These are phyloP conservation scores for Nudaria mundana DNA, from an alignment of 2,888 invertebrate species.

Conservation along the genomic window DNA sequence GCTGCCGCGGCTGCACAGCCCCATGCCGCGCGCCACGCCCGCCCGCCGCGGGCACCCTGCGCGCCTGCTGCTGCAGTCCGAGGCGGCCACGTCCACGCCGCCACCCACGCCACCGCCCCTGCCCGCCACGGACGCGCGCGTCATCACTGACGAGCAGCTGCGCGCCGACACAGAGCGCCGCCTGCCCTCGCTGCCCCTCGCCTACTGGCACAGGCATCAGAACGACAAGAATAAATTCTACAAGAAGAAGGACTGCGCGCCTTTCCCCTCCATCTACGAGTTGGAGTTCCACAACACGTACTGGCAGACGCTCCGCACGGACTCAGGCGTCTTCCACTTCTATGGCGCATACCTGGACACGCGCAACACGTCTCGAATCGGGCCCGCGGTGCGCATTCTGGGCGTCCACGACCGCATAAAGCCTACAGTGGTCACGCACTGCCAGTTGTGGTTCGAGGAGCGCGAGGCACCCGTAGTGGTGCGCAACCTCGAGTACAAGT, in stretches of 20 bases:
- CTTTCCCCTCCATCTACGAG: slow-evolving; percentile 94
- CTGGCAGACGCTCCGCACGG: slow-evolving; percentile 92
- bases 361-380: slow-evolving; percentile 87
- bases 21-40: slow-evolving; percentile 32
- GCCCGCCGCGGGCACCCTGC: slow-evolving; percentile 31
- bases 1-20: slow-evolving; percentile 54
- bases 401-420: slow-evolving; percentile 95
- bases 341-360: slow-evolving; percentile 95
- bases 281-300: slow-evolving; percentile 96
- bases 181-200: slow-evolving; percentile 91
- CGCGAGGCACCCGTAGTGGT: slow-evolving; percentile 90
- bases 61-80: slow-evolving; percentile 50
- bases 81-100: slow-evolving; percentile 38
- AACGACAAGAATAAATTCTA: slow-evolving; percentile 86
- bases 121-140: slow-evolving; percentile 56
- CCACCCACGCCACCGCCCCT: slow-evolving; percentile 26
- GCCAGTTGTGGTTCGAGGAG: slow-evolving; percentile 94
- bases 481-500: slow-evolving; percentile 93
- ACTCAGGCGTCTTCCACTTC: slow-evolving; percentile 94
- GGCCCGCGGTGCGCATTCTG: slow-evolving; percentile 91
- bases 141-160: slow-evolving; percentile 85
- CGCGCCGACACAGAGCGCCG: slow-evolving; percentile 89
- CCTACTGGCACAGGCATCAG: slow-evolving; percentile 92
- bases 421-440: slow-evolving; percentile 90
- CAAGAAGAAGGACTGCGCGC: slow-evolving; percentile 88